A percentile compares a stretch with the other conserved stretches of the same genome.
phyloP scores from a whole-genome alignment of 2,888 invertebrate species.

The Heliconius charithonia region DNA sequence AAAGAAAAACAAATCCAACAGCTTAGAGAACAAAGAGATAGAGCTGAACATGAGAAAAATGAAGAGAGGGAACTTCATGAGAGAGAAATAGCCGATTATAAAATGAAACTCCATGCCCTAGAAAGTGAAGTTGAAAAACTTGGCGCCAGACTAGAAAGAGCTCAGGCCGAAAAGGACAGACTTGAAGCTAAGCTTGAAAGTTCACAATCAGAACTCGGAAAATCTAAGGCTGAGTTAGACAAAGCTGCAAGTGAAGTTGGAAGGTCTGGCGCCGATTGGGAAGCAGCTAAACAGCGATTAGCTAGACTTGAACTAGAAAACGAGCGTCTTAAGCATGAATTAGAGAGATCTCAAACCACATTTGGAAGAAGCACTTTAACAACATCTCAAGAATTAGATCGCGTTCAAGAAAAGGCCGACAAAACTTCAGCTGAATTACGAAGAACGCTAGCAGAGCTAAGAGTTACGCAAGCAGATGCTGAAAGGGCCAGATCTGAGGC shows the following conservation, averaged over 20 bases:
- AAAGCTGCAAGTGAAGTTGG: constrained; percentile 95
- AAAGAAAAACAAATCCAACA: constrained; percentile 99
- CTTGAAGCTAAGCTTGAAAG: constrained; percentile 95
- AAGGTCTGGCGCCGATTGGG: constrained; percentile 94
- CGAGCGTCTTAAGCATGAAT: constrained; percentile 92
- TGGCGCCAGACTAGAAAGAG: constrained; percentile 93
- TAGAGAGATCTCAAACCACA: constrained; percentile 92
- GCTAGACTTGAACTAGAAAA: constrained; percentile 95
- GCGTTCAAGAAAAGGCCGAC: constrained; percentile 93
- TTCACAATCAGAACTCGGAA: constrained; percentile 96
- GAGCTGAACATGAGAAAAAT: constrained; percentile 97
- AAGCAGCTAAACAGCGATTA: constrained; percentile 91
- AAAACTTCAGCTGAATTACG: constrained; percentile 92
- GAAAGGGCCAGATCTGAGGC: constrained; percentile 93
- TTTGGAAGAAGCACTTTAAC: constrained; percentile 92
- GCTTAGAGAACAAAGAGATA: constrained; percentile 95
- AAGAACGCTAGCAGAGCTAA: constrained; percentile 93
- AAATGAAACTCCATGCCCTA: constrained; percentile 95
- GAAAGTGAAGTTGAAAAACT: constrained; percentile 96
- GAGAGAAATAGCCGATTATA: constrained; percentile 96
- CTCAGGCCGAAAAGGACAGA: constrained; percentile 94
- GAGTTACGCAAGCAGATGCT: constrained; percentile 95
- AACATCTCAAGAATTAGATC: constrained; percentile 92
- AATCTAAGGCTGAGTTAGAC: constrained; percentile 96
- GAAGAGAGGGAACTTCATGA: constrained; percentile 97